Conservation (phyloP, 1,140 invertebrate species). For the Ectropis grisescens region DNA sequence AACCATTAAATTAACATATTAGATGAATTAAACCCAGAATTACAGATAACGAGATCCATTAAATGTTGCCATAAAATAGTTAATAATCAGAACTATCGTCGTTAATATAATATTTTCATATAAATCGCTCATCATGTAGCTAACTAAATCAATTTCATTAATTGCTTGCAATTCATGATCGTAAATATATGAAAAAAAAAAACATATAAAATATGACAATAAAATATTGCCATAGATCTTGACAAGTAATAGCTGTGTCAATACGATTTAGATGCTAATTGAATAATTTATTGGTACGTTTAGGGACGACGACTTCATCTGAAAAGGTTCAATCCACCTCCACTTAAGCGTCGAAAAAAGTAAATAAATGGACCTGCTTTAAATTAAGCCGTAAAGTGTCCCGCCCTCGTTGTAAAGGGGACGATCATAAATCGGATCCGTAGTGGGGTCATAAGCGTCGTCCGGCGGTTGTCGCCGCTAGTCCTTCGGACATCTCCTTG, state of each 20-base stretch:
- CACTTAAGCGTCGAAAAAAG: slow-evolving; percentile 8
- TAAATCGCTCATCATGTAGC: not conserved
- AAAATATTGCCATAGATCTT: too few relatives aligned
- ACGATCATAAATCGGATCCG: slow-evolving; percentile 47
- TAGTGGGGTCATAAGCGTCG: slow-evolving; percentile 50
- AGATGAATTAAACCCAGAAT: too few relatives aligned
- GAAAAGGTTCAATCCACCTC: too few relatives aligned
- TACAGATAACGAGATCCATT: not conserved
- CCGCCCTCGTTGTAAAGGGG: slow-evolving; percentile 35
- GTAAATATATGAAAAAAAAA: slow-evolving; percentile 1
- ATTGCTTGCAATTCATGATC: slow-evolving; percentile 1
- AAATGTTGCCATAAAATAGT: slow-evolving; percentile 2
- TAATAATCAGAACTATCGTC: slow-evolving; percentile 2
- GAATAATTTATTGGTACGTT: too few relatives aligned
- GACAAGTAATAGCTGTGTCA: too few relatives aligned
- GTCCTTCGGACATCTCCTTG: slow-evolving; percentile 29
- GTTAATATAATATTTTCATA: not conserved
- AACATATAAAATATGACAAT: too few relatives aligned
- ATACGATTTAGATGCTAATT: not conserved
- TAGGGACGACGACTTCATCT: too few relatives aligned
- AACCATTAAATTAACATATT: too few relatives aligned
- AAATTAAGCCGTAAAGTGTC: slow-evolving; percentile 55
- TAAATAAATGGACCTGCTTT: slow-evolving; percentile 24
- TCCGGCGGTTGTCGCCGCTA: slow-evolving; percentile 12
- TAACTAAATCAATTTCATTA: slow-evolving; percentile 4